These are phyloP conservation scores for Eumacrocentrus americanus DNA, from an alignment of 2,888 invertebrate species.

Conservation along the genomic window DNA sequence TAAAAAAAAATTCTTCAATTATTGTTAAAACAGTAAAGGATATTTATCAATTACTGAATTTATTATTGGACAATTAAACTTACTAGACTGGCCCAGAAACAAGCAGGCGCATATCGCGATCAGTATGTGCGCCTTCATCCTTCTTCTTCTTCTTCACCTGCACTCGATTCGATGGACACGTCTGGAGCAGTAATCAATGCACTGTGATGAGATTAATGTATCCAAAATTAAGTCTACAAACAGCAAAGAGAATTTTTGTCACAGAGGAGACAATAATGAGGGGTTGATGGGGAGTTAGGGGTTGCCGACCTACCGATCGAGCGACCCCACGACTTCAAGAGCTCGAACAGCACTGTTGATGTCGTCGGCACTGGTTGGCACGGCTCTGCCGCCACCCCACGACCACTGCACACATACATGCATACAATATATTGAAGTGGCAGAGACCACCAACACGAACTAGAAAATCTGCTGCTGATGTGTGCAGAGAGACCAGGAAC, in stretches of 20 bases:
- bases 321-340: conserved; percentile 53
- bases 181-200: not conserved
- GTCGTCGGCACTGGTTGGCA: conserved; percentile 42
- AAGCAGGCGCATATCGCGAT: conserved; percentile 39
- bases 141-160: conserved; percentile 18
- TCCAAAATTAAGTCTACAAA: not conserved
- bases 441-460: too few relatives aligned
- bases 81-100: conserved; percentile 39
- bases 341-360: conserved; percentile 53
- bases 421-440: too few relatives aligned
- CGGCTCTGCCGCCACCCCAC: conserved; percentile 46
- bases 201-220: not conserved
- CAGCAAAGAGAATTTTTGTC: not conserved
- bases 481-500: conserved; percentile 17
- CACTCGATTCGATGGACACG: not conserved
- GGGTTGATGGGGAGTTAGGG: conserved; percentile 22
- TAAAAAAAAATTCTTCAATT: too few relatives aligned
- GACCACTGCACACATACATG: conserved; percentile 17
- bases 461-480: too few relatives aligned
- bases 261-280: not conserved
- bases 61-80: too few relatives aligned
- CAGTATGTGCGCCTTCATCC: conserved; percentile 39
- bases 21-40: not conserved
- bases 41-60: conserved; percentile 3
- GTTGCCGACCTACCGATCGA: conserved; percentile 44